Evolutionary conservation across 37 sponge, comb jelly and placozoan genomes (phyloP), one percentile per base, ranked within the genome.

Genomic region (Hexactinellida sp.): DNA sequence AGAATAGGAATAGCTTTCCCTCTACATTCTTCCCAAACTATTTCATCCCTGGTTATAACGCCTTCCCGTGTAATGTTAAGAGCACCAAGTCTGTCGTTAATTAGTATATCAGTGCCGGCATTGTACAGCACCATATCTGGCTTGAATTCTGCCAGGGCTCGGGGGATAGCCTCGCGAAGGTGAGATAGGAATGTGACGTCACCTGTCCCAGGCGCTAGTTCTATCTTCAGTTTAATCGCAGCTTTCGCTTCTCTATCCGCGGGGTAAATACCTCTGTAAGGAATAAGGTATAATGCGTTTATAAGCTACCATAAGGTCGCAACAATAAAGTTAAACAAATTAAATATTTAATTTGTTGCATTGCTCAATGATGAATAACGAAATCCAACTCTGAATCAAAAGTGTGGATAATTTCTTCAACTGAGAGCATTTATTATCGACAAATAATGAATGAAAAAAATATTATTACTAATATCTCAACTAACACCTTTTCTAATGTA

Each of bases 81-180:
- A 19, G 37, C 38, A 36, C 96, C 96, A 0, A 95, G 39, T 3
- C 87, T 90, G 38, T 95, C 96, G 25, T 94, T 94, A n/a, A 84
- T 38, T 3, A 95, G 86, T 39, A 95, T 54, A 37, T 95, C 96
- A 30, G 96, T 95, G 38, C 91, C 96, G 0, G 96, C 96, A 85
- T 95, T 95, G 84, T 93, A 95, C 38, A 95, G 89, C 0, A 95
- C 90, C 54, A 95, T 86, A 83, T 95, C 93, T 35, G 96, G 93
- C 51, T 87, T 84, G 82, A 93, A 95, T 24, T 37, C 38, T 36
- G 91, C 91, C 84, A 95, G 54, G 1, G 85, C 87, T 38, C 5
- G 52, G 1, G 92, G 93, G 3, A 93, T 52, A 0, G 86, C 24
- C 47, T 92, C 87, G 16, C 47, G 37, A 34, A n/a, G 34, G 19